Evolutionary conservation across 53 echinoderm and acorn worm species (phyloP).

Genomic region (Zoroaster sp.): DNA sequence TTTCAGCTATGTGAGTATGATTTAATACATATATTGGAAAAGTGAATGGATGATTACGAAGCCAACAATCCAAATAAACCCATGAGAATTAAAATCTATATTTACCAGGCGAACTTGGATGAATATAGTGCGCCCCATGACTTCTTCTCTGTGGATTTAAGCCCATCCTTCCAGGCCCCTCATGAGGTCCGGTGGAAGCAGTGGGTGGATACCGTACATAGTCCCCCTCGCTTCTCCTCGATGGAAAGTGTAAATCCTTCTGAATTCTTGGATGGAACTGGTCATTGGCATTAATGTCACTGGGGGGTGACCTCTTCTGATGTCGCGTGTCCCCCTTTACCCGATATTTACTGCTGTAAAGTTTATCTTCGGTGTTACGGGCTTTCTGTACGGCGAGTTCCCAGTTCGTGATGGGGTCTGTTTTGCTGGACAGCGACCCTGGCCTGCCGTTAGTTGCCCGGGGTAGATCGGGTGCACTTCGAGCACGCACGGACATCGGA

Average conservation of each 20-base stretch:
- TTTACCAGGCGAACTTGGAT: conserved; percentile 41
- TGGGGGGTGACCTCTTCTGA: conserved; percentile 21
- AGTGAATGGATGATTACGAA: too few relatives aligned
- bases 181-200: neutral
- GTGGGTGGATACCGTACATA: conserved; percentile 12
- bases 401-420: conserved; percentile 22
- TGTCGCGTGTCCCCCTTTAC: neutral
- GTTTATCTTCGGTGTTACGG: conserved; percentile 1
- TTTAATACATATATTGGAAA: too few relatives aligned
- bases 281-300: conserved; percentile 37
- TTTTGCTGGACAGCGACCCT: conserved; percentile 51
- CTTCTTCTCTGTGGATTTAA: neutral
- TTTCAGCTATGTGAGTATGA: too few relatives aligned
- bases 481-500: conserved; percentile 66
- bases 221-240: conserved; percentile 32
- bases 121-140: neutral
- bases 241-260: neutral
- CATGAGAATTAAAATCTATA: neutral
- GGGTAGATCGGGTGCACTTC: conserved; percentile 77
- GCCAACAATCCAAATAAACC: too few relatives aligned
- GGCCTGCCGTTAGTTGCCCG: conserved; percentile 13
- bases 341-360: neutral
- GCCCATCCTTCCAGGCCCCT: neutral
- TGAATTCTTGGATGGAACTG: conserved; percentile 7
- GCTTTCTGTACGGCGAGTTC: conserved; percentile 33